phyloP scores from a whole-genome alignment of 2,113 vertebrate genomes.

The Osmerus mordax region DNA sequence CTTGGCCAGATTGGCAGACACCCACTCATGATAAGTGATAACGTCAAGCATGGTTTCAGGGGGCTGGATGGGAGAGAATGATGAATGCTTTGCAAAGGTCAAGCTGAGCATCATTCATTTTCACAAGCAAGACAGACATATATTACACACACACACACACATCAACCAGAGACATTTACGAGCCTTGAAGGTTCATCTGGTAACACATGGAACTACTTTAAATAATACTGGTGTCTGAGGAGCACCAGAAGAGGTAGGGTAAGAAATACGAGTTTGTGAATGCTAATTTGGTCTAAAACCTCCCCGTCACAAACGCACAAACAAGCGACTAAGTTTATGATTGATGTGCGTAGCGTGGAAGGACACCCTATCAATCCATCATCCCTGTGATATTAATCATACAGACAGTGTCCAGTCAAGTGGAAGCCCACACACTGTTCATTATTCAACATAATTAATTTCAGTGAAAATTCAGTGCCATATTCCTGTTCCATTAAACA shows the following conservation, averaged over 20 bases:
- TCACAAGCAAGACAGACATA: conserved; percentile 35
- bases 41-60: conserved; percentile 22
- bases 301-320: neutral
- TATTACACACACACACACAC: conserved; percentile 19
- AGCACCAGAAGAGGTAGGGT: neutral
- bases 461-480: no score
- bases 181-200: neutral
- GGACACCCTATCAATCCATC: conserved; percentile 18
- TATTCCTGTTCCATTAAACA: no score
- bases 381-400: neutral
- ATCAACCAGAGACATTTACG: conserved; percentile 3
- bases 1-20: neutral
- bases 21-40: neutral
- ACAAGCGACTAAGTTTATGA: conserved; percentile 1
- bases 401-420: no score
- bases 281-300: neutral
- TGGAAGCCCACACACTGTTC: no score
- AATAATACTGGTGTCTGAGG: neutral
- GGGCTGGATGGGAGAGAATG: conserved; percentile 23
- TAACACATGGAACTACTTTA: neutral
- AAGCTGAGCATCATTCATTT: conserved; percentile 39
- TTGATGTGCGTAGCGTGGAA: conserved; percentile 18
- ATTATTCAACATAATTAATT: no score
- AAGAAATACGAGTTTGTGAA: no score
- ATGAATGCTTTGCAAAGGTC: conserved; percentile 40